Evolutionary conservation across 1,140 invertebrate genomes (phyloP).

Genomic region (Vanessa tameamea): DNA sequence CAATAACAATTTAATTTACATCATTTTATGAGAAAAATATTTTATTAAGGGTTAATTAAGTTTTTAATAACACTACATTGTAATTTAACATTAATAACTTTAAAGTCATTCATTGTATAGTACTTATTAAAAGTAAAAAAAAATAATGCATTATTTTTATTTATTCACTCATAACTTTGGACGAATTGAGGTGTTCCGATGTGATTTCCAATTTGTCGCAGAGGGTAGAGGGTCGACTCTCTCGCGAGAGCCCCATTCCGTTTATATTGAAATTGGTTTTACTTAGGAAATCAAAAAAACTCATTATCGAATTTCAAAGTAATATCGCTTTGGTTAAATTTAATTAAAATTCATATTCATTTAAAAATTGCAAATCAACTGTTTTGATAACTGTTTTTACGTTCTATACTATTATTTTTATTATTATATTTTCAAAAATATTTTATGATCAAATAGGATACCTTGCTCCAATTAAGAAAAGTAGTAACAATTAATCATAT

Average conservation of each 20-base stretch:
- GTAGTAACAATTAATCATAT: too few relatives aligned
- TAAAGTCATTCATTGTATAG: too few relatives aligned
- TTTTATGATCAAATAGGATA: too few relatives aligned
- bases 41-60: too few relatives aligned
- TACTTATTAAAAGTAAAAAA: too few relatives aligned
- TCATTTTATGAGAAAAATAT: too few relatives aligned
- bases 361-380: background rate
- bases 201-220: slow-evolving; percentile 17
- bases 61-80: too few relatives aligned
- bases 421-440: too few relatives aligned
- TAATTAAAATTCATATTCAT: slow-evolving; percentile 15
- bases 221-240: background rate
- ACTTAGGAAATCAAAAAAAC: slow-evolving; percentile 22
- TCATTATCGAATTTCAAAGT: slow-evolving; percentile 17
- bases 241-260: slow-evolving; percentile 2
- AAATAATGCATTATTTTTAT: background rate
- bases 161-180: background rate
- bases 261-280: slow-evolving; percentile 24
- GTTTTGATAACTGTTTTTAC: too few relatives aligned
- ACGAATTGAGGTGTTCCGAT: slow-evolving; percentile 7
- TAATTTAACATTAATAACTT: too few relatives aligned
- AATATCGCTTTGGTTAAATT: slow-evolving; percentile 6
- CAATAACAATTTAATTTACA: too few relatives aligned
- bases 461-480: too few relatives aligned
- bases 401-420: background rate